A percentile compares a stretch with the other conserved stretches of the same genome.
Evolutionary conservation across 2,888 invertebrate species (phyloP).

Genomic region (Cosmia trapezina): DNA sequence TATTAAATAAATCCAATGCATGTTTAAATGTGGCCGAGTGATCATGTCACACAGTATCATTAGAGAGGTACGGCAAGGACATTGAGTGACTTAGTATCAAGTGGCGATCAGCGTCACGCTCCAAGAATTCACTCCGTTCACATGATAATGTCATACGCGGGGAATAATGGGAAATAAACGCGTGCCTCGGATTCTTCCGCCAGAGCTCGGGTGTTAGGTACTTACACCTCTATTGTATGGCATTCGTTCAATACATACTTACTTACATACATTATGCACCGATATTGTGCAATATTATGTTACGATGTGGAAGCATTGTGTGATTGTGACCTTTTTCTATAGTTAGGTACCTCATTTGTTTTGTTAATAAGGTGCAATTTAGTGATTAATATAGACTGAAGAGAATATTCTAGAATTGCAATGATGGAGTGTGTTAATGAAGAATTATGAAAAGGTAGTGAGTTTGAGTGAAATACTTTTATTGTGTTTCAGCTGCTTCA

Average conservation of each 20-base stretch:
- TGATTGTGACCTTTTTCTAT: slow-evolving; percentile 52
- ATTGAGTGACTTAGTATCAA: slow-evolving; percentile 67
- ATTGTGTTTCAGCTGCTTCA: slow-evolving; percentile 2
- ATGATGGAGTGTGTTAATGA: slow-evolving; percentile 31
- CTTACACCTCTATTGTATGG: slow-evolving; percentile 58
- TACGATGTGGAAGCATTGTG: slow-evolving; percentile 42
- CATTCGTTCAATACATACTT: slow-evolving; percentile 53
- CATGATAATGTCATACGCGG: slow-evolving; percentile 57
- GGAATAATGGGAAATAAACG: slow-evolving; percentile 58
- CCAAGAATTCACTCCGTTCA: slow-evolving; percentile 72
- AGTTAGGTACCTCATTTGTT: slow-evolving; percentile 22
- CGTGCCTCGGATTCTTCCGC: slow-evolving; percentile 64
- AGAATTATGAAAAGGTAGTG: slow-evolving; percentile 31
- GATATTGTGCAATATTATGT: slow-evolving; percentile 50
- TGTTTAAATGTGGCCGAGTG: slow-evolving; percentile 30
- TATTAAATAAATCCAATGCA: slow-evolving; percentile 21
- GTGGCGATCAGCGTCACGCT: slow-evolving; percentile 78
- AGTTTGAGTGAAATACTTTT: slow-evolving; percentile 24
- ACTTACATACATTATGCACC: slow-evolving; percentile 25
- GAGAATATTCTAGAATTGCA: slow-evolving; percentile 23
- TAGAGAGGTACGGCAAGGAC: slow-evolving; percentile 81
- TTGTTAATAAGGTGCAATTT: slow-evolving; percentile 35
- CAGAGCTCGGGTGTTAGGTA: slow-evolving; percentile 52
- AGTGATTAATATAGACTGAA: slow-evolving; percentile 15
- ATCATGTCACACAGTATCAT: slow-evolving; percentile 43